Percentiles rank a stretch among this genome's conserved stretches.
Evolutionary conservation across 1,140 invertebrate genomes (phyloP).

Genomic region (Danaus plexippus): DNA sequence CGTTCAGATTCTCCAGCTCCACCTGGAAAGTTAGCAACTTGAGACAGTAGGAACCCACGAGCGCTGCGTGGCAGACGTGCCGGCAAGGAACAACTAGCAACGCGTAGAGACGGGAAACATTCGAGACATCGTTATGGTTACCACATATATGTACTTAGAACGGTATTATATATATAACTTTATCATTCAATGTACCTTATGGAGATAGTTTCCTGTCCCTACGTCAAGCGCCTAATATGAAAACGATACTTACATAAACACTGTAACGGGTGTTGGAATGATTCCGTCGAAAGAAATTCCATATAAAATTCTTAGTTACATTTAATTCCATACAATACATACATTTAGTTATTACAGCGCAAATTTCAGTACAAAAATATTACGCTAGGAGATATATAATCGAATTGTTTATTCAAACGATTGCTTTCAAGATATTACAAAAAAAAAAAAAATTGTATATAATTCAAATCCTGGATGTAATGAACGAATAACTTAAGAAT

Average conservation of each 20-base stretch:
- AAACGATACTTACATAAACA: constrained; percentile 52
- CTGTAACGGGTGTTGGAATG: constrained; percentile 5
- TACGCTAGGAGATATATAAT: constrained; percentile 24
- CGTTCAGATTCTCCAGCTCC: constrained; percentile 95
- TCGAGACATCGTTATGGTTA: constrained; percentile 37
- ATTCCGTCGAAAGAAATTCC: constrained; percentile 30
- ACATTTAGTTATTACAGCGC: constrained; percentile 53
- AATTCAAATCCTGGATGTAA: constrained; percentile 1
- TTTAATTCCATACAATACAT: constrained; percentile 60
- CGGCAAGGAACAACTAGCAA: constrained; percentile 51
- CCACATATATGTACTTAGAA: constrained; percentile 25
- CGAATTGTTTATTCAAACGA: constrained; percentile 20
- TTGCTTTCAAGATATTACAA: constrained; percentile 13
- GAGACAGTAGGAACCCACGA: constrained; percentile 50
- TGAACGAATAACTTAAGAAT: constrained; percentile 15
- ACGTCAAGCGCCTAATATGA: constrained; percentile 40
- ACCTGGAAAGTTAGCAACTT: constrained; percentile 77
- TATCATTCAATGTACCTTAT: constrained; percentile 46
- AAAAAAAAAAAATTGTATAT: constrained; percentile 1
- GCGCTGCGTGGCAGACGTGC: constrained; percentile 40
- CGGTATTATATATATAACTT: constrained; percentile 5
- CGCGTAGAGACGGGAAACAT: constrained; percentile 68
- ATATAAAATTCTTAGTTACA: constrained; percentile 53
- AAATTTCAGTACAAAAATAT: constrained; percentile 68
- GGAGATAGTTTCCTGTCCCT: constrained; percentile 65